Evolutionary conservation across 2,888 invertebrate genomes (phyloP).

Genomic region (Euplagia quadripunctaria): DNA sequence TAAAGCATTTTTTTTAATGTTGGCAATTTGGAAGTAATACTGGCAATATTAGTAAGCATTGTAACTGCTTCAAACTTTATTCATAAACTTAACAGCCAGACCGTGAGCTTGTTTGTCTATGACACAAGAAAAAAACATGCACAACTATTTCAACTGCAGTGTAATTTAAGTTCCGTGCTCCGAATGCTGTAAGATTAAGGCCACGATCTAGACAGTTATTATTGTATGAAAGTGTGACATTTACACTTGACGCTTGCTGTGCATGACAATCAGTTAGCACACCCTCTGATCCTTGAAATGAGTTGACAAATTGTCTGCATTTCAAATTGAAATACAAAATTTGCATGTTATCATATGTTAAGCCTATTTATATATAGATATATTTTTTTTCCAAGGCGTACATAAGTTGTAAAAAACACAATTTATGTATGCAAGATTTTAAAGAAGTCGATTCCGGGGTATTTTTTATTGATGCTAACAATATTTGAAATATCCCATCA

Average conservation of each 20-base stretch:
- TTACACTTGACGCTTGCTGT: constrained; percentile 21
- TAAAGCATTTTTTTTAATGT: too few relatives aligned
- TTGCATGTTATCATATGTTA: constrained; percentile 3
- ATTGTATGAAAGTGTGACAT: constrained; percentile 61
- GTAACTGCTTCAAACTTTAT: background rate
- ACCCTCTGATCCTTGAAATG: constrained; percentile 40
- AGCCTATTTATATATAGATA: background rate
- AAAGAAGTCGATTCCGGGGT: background rate
- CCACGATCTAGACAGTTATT: constrained; percentile 32
- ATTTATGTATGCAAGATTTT: background rate
- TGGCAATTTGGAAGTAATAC: background rate
- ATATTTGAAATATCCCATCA: background rate
- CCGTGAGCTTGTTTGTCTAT: background rate
- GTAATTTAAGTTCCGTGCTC: constrained; percentile 25
- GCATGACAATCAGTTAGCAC: constrained; percentile 22
- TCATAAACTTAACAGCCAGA: background rate
- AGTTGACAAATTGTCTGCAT: constrained; percentile 29
- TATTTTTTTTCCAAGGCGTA: background rate
- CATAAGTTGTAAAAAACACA: background rate
- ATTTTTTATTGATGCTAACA: background rate
- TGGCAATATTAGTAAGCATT: background rate
- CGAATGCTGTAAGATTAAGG: constrained; percentile 42
- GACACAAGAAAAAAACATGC: background rate
- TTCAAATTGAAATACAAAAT: background rate
- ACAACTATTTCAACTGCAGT: constrained; percentile 5